Evolutionary conservation across 2,113 vertebrate species (phyloP), one percentile per base, ranked within the genome.

Genomic region (Bungarus multicinctus): DNA sequence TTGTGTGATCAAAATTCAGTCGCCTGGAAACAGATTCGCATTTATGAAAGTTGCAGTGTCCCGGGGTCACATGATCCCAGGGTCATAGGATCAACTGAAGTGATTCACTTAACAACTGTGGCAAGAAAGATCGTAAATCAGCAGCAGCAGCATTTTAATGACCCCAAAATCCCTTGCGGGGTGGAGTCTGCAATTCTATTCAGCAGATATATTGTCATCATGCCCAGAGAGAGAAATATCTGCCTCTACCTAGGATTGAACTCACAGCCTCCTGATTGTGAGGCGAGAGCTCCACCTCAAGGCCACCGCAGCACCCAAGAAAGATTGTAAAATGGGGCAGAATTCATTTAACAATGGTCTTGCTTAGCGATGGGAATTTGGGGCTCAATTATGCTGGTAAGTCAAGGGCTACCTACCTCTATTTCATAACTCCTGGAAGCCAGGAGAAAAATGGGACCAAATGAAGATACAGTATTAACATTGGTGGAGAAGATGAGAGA

Each of bases 401-500:
- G 25, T 30, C 58, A 60, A 60, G 58, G 58, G 25, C 25, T 30
- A 11, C 22, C 57, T 58, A 58, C 27, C 60, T 64, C 10, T 14
- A 94, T 92, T 89, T 94, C 85, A 95, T 92, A 87, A 95, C 87
- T 88, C 57, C 89, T 96, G 39, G 23, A 93, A 95, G 93, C 85
- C 74, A 93, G 93, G 74, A 92, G 93, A 96, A 94, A 94, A 97
- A 95, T 60, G 94, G 95, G 94, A 81, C 92, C 91, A 95, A 94
- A 74, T 34, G 6, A 55, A 88, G 47, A 45, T 10, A 39, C 3
- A 55, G 54, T 18, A 58, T 23, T 96, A 20, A 93, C 74, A 88
- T 74, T 92, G 94, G 94, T 95, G 94, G 23, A 87, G 22, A 87
- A 39, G 94, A 92, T 7, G 50, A 4, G 64, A 95, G 54, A 3